phyloP scores from a whole-genome alignment of 2,113 vertebrate species.

The Lethenteron reissneri region DNA sequence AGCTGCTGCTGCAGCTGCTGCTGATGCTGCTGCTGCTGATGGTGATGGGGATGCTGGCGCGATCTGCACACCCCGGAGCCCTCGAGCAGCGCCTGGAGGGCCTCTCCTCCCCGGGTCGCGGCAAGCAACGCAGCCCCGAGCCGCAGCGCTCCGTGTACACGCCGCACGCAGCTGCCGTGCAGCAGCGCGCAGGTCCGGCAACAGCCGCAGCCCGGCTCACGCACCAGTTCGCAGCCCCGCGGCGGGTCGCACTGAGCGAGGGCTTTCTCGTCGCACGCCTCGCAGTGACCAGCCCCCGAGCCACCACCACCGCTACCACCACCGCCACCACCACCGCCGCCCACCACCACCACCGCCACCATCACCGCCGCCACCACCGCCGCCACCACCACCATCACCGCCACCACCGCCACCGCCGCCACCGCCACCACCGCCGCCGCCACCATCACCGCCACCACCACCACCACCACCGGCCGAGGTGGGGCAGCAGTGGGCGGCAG shows the following conservation, averaged over 20 bases:
- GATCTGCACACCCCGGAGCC: constrained; percentile 45
- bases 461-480: constrained; percentile 14
- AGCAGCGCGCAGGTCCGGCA: no score
- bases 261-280: constrained; percentile 45
- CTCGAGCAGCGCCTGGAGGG: constrained; percentile 54
- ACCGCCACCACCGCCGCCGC: no score
- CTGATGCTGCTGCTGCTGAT: no score
- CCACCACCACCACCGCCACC: no score
- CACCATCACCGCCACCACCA: constrained; percentile 18
- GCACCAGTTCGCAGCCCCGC: constrained; percentile 43
- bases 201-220: constrained; percentile 70
- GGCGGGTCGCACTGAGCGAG: constrained; percentile 42
- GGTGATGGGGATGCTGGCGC: no score
- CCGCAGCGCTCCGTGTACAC: no score
- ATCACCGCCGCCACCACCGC: no score
- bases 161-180: no score
- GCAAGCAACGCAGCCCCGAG: constrained; percentile 43
- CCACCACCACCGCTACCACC: constrained; percentile 16
- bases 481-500: no score
- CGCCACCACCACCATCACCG: constrained; percentile 19
- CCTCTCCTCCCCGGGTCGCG: constrained; percentile 30
- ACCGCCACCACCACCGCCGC: no score
- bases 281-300: constrained; percentile 69
- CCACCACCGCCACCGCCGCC: no score
- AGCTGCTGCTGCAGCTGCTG: no score